Base-by-base conservation (phyloP, 1,140 invertebrate genomes). In the Lepidurus apus region DNA sequence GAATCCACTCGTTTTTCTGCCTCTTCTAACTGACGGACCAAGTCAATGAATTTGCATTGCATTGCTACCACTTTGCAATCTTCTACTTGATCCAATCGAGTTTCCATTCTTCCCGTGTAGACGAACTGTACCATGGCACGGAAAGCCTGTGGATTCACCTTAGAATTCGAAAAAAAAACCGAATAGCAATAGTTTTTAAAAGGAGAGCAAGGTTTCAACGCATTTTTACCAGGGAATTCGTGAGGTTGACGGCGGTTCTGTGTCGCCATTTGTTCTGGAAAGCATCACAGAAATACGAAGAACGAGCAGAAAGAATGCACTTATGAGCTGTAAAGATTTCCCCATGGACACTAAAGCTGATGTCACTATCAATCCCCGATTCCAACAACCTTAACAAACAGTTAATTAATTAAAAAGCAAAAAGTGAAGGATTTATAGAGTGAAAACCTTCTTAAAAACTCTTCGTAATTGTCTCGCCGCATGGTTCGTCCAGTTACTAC, bases 361-460 rank as follows among this genome's bases (percentile, higher is more conserved):
- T 82, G 82, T 88, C 87, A 73, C 81, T 82, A 77, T 85, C 84
- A 42, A 84, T 82, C 8, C 84, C 84, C 78, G 80, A 82, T 53
- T 87, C 86, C 76, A 86, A 80, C n/a, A 87, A 77, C 79, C 87
- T 88, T 80, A 43, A 82, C 81, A 79, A 81, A 24, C 0, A 43
- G 7, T 65, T 11, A 73, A 42, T 21, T 24, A 53, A 74, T 42
- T 21, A 26, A 74, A 34, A 13, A 76, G 24, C 0, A 43, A 45
- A 75, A 74, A 73, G n/a, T 7, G 6, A 13, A 26, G 8, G 24
- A 75, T 76, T 74, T 34, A 78, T 24, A 26, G 24, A 74, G 0
- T n/a, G 34, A 43, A 76, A 83, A 88, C 87, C 84, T 85, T 78
- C 88, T 83, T 43, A 89, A 81, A 82, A 89, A 89, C 82, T 89